Percentiles rank a stretch among this genome's conserved stretches.
Evolutionary conservation across 2,797 vertebrate species (phyloP).

Genomic region (Schizopygopsis malacanthus): DNA sequence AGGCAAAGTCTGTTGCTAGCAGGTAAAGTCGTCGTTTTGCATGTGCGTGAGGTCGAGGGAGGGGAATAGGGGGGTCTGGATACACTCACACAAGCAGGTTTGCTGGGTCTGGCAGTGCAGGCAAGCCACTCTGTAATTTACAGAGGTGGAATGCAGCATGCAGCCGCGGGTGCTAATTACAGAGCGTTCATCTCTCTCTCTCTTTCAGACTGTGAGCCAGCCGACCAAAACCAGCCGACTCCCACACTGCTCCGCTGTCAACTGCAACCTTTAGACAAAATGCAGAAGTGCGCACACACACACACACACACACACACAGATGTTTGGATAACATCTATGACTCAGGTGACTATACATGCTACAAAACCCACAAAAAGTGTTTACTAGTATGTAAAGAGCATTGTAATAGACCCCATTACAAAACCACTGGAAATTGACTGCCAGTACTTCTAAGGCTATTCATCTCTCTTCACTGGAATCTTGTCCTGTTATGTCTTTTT

Average conservation of each 20-base stretch:
- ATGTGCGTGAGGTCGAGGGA: conserved; percentile 16
- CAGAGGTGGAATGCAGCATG: conserved; percentile 73
- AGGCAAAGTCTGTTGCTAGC: conserved; percentile 45
- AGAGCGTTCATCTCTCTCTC: conserved; percentile 58
- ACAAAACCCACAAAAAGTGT: conserved; percentile 27
- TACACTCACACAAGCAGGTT: conserved; percentile 59
- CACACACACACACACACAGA: conserved; percentile 33
- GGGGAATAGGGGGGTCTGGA: conserved; percentile 34
- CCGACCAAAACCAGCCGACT: conserved; percentile 69
- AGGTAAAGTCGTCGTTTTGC: conserved; percentile 34
- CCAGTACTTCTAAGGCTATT: conserved; percentile 24
- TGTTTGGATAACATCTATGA: conserved; percentile 50
- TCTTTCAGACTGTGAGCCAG: conserved; percentile 60
- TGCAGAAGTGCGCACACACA: conserved; percentile 37
- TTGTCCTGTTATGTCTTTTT: conserved; percentile 1
- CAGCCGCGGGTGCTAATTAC: conserved; percentile 72
- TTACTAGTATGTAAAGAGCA: conserved; percentile 27
- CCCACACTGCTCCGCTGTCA: conserved; percentile 67
- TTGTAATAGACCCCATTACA: conserved; percentile 39
- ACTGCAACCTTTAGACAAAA: conserved; percentile 59
- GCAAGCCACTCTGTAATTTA: conserved; percentile 72
- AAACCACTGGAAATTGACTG: conserved; percentile 19
- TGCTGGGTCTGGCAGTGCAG: conserved; percentile 56
- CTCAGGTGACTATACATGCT: conserved; percentile 41
- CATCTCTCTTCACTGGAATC: neutral